Evolutionary conservation across 2,888 invertebrate species (phyloP), one percentile per base, ranked within the genome.

Genomic region (Polietes domitor): DNA sequence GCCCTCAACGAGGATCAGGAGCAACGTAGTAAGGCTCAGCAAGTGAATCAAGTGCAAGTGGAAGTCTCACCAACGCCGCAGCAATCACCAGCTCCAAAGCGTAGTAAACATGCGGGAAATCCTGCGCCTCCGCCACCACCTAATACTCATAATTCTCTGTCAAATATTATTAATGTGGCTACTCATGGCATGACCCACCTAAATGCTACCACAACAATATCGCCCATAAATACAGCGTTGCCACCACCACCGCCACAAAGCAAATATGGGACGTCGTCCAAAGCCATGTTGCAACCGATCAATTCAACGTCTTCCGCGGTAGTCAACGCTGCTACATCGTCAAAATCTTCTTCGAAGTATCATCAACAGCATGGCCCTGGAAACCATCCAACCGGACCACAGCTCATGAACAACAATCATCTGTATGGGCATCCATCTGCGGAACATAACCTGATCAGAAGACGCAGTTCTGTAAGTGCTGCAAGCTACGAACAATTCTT

Each of bases 1-100:
- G 97, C 96, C 74, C 92, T 97, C 47, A 97, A 97, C 91, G 97
- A 97, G 91, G 97, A 97, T 91, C 96, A 96, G 89, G 93, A 92
- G 85, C 92, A 92, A 63, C 91, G 92, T 37, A 92, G 92, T 86
- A 91, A 90, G 72, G 90, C 89, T 12, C 87, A 88, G 1, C 85
- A 83, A 24, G 91, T 90, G 37, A 89, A 89, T 50, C 61, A 86
- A 19, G 63, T 86, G 17, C 86, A 85, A 17, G 83, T 82, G 19
- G 82, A 80, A 37, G 86, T 86, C 0, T 80, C 87, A 5, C 61
- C 75, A 1, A 28, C 82, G 9, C 55, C 80, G 15, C 85, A 84
- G 15, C 85, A 84, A 50, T 78, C 86, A 9, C 85, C 87, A 0
- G 63, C 63, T 37, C 17, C 85, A 10, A 90, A 90, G 85, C 89